Evolutionary conservation across 2,888 invertebrate genomes (phyloP), one percentile per base, ranked within the genome.

Genomic region (Drosophila mimica): DNA sequence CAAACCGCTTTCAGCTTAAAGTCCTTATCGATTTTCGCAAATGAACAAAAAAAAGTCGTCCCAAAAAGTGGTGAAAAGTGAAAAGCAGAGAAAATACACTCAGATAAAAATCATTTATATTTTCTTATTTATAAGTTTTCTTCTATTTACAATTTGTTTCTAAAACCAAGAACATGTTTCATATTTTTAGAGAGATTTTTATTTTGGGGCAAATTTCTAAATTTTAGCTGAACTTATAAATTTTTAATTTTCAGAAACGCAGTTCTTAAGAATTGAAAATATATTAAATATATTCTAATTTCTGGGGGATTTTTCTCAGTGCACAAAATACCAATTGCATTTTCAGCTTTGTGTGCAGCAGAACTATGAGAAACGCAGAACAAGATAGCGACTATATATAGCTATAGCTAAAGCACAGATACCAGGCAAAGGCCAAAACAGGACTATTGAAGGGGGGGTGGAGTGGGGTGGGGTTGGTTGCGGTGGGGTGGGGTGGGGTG

Each of bases 241-340:
- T 15, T 15, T 46, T 15, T 46, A 7, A 13, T 11, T 11, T 43
- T 43, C 20, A 20, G 11, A 20, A 43, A 5, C 20, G 40, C 4
- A 11, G 20, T 20, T 43, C 11, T 20, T 20, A 11, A 13, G 20
- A 43, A 20, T 20, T 6, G 1, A 6, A 43, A 20, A 6, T 43
- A 20, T 20, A 13, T 13, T 43, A 3, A 20, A 13, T 13, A 46
- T 15, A 8, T 28, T 15, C 4, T 46, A 4, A 13, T 46, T 17
- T 38, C 17, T 1, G 15, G 46, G 25, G 4, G 15, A 8, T 46
- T 46, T 46, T 28, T 25, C 25, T 8, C 2, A 46, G 56, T 63
- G 56, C 57, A 69, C 65, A 61, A 73, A 82, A 76, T 61, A 68
- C 65, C 75, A 76, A 73, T 64, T 72, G 68, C 72, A 74, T 31